A percentile compares a stretch with the other conserved stretches of the same genome.
These are phyloP conservation scores for Peribatodes rhomboidaria DNA, from an alignment of 2,888 invertebrate species.

Conservation along the genomic window DNA sequence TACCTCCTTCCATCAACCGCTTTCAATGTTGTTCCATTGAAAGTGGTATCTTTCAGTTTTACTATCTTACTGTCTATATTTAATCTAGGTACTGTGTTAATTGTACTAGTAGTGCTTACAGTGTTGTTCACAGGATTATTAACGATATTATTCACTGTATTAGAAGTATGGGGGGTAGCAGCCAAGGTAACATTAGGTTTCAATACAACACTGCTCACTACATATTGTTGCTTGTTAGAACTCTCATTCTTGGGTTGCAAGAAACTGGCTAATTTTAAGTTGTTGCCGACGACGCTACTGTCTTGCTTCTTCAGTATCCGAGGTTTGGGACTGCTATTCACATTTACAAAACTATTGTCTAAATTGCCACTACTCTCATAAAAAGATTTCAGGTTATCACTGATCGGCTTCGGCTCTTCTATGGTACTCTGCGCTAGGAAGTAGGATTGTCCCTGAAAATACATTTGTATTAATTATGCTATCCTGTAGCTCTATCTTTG, in stretches of 20 bases:
- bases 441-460: conserved; percentile 73
- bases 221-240: conserved; percentile 62
- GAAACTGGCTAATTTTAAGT: conserved; percentile 78
- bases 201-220: conserved; percentile 62
- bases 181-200: conserved; percentile 64
- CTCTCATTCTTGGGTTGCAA: conserved; percentile 71
- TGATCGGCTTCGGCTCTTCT: conserved; percentile 67
- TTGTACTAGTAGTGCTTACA: conserved; percentile 44
- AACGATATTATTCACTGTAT: conserved; percentile 19
- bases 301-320: conserved; percentile 68
- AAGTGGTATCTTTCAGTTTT: conserved; percentile 69
- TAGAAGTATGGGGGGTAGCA: conserved; percentile 43
- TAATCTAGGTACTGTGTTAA: conserved; percentile 65
- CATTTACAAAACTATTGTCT: conserved; percentile 65
- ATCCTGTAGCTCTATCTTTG: neutral
- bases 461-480: conserved; percentile 34
- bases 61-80: conserved; percentile 78
- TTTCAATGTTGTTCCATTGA: conserved; percentile 55
- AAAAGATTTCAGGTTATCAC: conserved; percentile 80
- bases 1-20: conserved; percentile 43
- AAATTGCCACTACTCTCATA: conserved; percentile 83
- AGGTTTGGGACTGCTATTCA: conserved; percentile 59
- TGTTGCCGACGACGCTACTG: conserved; percentile 67
- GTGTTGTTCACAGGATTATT: conserved; percentile 19
- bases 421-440: conserved; percentile 65